Conservation (phyloP, 2,888 invertebrate genomes). For the Drosophila prolongata region DNA sequence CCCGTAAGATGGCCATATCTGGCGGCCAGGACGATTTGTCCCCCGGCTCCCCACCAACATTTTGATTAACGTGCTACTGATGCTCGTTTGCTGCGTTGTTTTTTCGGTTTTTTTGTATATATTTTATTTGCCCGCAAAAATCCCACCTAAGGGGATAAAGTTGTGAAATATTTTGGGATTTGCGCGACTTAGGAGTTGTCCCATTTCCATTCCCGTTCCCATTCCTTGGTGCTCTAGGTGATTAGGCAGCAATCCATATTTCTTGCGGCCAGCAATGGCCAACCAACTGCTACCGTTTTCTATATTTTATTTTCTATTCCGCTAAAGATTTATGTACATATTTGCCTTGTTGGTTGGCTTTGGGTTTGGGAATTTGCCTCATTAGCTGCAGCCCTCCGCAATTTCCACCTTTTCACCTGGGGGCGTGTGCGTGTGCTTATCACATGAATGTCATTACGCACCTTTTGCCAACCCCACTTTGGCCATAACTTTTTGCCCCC, state of each 20-base stretch:
- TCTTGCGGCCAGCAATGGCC: slow-evolving; percentile 55
- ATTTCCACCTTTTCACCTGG: slow-evolving; percentile 44
- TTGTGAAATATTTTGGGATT: slow-evolving; percentile 82
- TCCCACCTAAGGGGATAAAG: slow-evolving; percentile 80
- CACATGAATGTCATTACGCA: slow-evolving; percentile 78
- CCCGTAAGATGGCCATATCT: slow-evolving; percentile 50
- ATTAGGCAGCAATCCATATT: slow-evolving; percentile 77
- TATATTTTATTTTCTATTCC: slow-evolving; percentile 33
- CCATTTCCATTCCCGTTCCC: slow-evolving; percentile 12
- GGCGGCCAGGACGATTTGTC: slow-evolving; percentile 43
- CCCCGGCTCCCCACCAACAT: slow-evolving; percentile 60
- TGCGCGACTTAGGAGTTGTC: slow-evolving; percentile 69
- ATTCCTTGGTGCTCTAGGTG: slow-evolving; percentile 54
- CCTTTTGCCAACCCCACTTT: slow-evolving; percentile 44
- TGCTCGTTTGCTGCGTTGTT: slow-evolving; percentile 54
- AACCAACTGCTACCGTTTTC: slow-evolving; percentile 51
- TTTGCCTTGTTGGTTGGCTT: slow-evolving; percentile 51
- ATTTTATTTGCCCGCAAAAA: slow-evolving; percentile 65
- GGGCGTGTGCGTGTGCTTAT: slow-evolving; percentile 77
- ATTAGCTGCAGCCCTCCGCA: slow-evolving; percentile 70
- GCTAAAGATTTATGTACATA: slow-evolving; percentile 74
- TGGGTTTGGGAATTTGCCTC: slow-evolving; percentile 52
- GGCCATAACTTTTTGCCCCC: slow-evolving; percentile 65
- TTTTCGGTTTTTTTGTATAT: slow-evolving; percentile 28
- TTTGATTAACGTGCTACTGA: slow-evolving; percentile 82